Base-by-base conservation (phyloP, 1,140 invertebrate genomes). In the Oscheius sp. region DNA sequence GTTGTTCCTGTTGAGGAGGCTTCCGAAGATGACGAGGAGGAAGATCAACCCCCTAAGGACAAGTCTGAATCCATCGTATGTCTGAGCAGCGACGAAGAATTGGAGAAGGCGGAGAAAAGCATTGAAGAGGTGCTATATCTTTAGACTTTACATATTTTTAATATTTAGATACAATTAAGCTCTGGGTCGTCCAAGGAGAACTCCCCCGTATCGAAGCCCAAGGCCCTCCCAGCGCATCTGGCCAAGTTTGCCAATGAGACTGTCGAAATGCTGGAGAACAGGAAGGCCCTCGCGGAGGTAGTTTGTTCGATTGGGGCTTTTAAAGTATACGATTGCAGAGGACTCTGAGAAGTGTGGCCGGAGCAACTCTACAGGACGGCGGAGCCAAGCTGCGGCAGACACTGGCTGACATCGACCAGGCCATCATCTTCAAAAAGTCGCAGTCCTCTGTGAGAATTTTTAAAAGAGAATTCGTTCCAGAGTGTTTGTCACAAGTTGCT, bases 311-410 rank as follows among this genome's bases (percentile, higher is more conserved):
- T 13, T 55, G 7, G 7, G 7, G 15, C 7, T 55, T 55, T 55
- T 55, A 55, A 4, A 55, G 23, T 7, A 15, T 10, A 42, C 28
- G 49, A 23, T 55, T 26, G n/a, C 7, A 55, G 23, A 55, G 28
- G 4, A 55, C 7, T 63, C 28, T 63, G 31, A 65, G 45, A n/a
- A n/a, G n/a, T n/a, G n/a, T n/a, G n/a, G n/a, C n/a, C n/a, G n/a
- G n/a, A n/a, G n/a, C n/a, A n/a, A n/a, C n/a, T n/a, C 36, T 65
- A 13, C 36, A 32, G 2, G 63, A 65, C 29, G 63, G 63, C 18
- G 63, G 63, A 34, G 32, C 31, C 13, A 35, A 23, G 10, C 13
- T 65, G 20, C 3, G 35, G 3, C 10, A 23, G 20, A 45, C n/a
- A 26, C n/a, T 65, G 4, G 13, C 3, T 20, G 36, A 65, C 10